A percentile compares a stretch with the other conserved stretches of the same genome.
These are phyloP conservation scores for Volucella inflata DNA, from an alignment of 2,888 invertebrate species.

Conservation along the genomic window DNA sequence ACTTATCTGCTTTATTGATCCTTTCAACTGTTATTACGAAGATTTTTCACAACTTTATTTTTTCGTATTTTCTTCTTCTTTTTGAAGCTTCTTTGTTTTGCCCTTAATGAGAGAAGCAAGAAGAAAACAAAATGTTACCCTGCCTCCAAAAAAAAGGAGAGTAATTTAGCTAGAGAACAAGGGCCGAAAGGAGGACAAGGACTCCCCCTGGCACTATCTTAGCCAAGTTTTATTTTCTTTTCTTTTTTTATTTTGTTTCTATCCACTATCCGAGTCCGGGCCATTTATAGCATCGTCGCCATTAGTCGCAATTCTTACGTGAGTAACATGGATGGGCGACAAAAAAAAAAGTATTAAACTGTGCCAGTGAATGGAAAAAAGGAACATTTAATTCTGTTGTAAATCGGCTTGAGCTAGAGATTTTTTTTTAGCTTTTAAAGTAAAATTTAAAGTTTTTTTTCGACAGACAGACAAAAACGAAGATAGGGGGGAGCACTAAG, in stretches of 20 bases:
- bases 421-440: conserved; percentile 54
- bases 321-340: conserved; percentile 43
- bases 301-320: conserved; percentile 67
- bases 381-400: conserved; percentile 17
- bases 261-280: background rate
- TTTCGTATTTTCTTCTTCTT: background rate
- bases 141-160: conserved; percentile 21
- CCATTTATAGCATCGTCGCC: conserved; percentile 42
- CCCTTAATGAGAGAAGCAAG: conserved; percentile 62
- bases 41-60: conserved; percentile 38
- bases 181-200: conserved; percentile 27
- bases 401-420: background rate
- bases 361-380: conserved; percentile 19
- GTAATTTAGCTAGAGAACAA: conserved; percentile 25
- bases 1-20: conserved; percentile 73
- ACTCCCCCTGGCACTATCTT: conserved; percentile 63
- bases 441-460: conserved; percentile 66
- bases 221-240: conserved; percentile 26
- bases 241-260: background rate
- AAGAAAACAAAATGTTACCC: background rate
- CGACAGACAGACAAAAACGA: background rate
- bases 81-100: conserved; percentile 65
- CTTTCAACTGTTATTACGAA: conserved; percentile 63
- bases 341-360: conserved; percentile 20
- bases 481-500: background rate